Percentiles rank a stretch among this genome's conserved stretches.
phyloP scores from a whole-genome alignment of 2,888 invertebrate species.

The Cerceris ruficornis region DNA sequence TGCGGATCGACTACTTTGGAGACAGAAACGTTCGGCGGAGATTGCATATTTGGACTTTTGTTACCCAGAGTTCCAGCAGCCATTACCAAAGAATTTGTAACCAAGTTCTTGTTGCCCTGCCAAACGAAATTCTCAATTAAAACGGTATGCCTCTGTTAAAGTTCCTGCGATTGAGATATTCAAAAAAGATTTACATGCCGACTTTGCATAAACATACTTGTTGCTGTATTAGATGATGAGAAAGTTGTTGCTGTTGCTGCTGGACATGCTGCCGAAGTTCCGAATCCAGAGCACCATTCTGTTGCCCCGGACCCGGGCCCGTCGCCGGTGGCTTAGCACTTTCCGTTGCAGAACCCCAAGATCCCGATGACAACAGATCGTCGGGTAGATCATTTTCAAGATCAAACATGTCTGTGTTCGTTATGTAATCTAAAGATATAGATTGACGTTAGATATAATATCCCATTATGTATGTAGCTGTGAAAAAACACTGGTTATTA shows the following conservation, averaged over 20 bases:
- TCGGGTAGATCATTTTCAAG: slow-evolving; percentile 96
- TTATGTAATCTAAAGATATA: slow-evolving; percentile 87
- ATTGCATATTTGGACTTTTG: slow-evolving; percentile 93
- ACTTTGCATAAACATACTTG: slow-evolving; percentile 63
- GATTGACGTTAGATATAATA: slow-evolving; percentile 42
- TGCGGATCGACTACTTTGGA: slow-evolving; percentile 86
- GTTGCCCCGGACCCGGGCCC: slow-evolving; percentile 91
- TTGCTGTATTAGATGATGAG: slow-evolving; percentile 77
- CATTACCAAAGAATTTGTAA: slow-evolving; percentile 88
- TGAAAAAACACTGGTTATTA: slow-evolving; percentile 52
- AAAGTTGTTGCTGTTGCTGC: slow-evolving; percentile 84
- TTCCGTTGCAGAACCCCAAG: slow-evolving; percentile 87
- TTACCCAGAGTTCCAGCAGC: slow-evolving; percentile 89
- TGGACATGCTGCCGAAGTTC: slow-evolving; percentile 83
- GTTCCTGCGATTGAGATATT: not conserved
- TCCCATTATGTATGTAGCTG: slow-evolving; percentile 11
- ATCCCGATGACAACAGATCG: slow-evolving; percentile 90
- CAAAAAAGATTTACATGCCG: not conserved
- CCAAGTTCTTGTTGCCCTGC: slow-evolving; percentile 88
- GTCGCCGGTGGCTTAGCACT: slow-evolving; percentile 91
- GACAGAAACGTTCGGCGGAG: slow-evolving; percentile 92
- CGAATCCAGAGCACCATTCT: slow-evolving; percentile 88
- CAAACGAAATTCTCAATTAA: slow-evolving; percentile 76
- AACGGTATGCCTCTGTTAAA: slow-evolving; percentile 5
- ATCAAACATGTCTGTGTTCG: slow-evolving; percentile 93